phyloP scores from a whole-genome alignment of 1,140 invertebrate species.

The Lutraria rhynchaena region DNA sequence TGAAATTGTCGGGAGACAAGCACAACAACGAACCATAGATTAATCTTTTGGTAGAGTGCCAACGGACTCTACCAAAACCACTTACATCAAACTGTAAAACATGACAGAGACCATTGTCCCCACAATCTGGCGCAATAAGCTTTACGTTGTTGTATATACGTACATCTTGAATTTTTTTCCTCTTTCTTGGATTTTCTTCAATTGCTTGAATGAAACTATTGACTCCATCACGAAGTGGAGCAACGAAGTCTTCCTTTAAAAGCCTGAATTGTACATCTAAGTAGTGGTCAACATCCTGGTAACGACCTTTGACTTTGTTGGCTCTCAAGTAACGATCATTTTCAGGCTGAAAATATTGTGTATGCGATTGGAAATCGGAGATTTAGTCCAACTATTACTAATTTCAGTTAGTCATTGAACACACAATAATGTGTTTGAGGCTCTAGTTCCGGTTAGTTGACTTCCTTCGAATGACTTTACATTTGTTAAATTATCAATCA shows the following conservation, averaged over 20 bases:
- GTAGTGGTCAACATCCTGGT: conserved; percentile 87
- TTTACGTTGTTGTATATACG: conserved; percentile 72
- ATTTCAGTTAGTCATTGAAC: too few relatives aligned
- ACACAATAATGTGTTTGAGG: too few relatives aligned
- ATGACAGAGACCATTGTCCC: conserved; percentile 63
- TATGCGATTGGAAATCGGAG: too few relatives aligned
- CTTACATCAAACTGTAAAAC: conserved; percentile 74
- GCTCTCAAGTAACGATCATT: conserved; percentile 82
- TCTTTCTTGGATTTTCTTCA: conserved; percentile 22
- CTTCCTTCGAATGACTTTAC: too few relatives aligned
- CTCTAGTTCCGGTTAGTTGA: too few relatives aligned
- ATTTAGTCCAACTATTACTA: too few relatives aligned
- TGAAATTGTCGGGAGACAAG: conserved; percentile 87
- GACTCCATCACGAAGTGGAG: conserved; percentile 80
- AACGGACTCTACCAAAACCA: conserved; percentile 71
- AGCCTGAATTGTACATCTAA: conserved; percentile 90
- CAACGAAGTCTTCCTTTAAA: conserved; percentile 87
- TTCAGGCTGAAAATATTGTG: conserved; percentile 30
- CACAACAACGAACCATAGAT: conserved; percentile 88
- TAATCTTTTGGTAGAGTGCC: conserved; percentile 84
- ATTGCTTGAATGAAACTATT: conserved; percentile 54
- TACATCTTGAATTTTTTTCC: conserved; percentile 58
- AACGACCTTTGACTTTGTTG: conserved; percentile 86
- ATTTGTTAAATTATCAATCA: too few relatives aligned
- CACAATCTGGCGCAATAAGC: conserved; percentile 59